Conservation (phyloP, 1,140 invertebrate species). For the Formica selysi region DNA sequence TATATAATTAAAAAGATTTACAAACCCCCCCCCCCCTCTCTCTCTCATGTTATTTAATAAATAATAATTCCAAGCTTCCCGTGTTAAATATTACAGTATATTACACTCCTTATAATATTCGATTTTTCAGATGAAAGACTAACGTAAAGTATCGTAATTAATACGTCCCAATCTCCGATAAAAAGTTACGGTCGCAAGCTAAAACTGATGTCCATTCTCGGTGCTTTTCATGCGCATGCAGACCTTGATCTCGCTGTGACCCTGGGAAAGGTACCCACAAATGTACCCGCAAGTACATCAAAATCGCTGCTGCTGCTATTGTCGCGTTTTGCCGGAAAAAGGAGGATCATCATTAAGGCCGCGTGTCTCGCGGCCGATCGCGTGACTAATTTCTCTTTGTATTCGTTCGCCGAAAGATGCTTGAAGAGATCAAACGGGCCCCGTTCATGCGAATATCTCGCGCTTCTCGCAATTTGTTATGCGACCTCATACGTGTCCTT, state of each 20-base stretch:
- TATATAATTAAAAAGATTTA: neutral
- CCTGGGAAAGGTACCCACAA: slow-evolving; percentile 9
- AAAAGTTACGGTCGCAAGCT: slow-evolving; percentile 28
- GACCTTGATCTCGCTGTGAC: slow-evolving; percentile 40
- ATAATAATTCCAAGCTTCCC: slow-evolving; percentile 17
- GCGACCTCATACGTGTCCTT: neutral
- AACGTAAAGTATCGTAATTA: slow-evolving; percentile 12
- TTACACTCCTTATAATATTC: neutral
- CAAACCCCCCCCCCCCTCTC: neutral
- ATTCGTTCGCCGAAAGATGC: neutral
- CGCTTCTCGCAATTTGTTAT: neutral
- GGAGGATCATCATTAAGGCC: slow-evolving; percentile 54
- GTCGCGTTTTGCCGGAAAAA: slow-evolving; percentile 30
- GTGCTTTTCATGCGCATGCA: neutral
- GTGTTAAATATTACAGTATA: slow-evolving; percentile 36
- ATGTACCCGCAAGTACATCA: neutral
- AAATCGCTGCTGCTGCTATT: slow-evolving; percentile 14
- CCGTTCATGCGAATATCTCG: slow-evolving; percentile 23
- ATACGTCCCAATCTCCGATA: slow-evolving; percentile 10
- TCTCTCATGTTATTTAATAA: slow-evolving; percentile 21
- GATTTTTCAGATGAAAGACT: slow-evolving; percentile 26
- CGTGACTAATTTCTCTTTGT: slow-evolving; percentile 50
- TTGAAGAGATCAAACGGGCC: neutral
- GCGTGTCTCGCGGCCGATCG: slow-evolving; percentile 13
- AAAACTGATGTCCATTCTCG: neutral